phyloP scores from a whole-genome alignment of 2,113 vertebrate species.

The Lophochroa leadbeateri region DNA sequence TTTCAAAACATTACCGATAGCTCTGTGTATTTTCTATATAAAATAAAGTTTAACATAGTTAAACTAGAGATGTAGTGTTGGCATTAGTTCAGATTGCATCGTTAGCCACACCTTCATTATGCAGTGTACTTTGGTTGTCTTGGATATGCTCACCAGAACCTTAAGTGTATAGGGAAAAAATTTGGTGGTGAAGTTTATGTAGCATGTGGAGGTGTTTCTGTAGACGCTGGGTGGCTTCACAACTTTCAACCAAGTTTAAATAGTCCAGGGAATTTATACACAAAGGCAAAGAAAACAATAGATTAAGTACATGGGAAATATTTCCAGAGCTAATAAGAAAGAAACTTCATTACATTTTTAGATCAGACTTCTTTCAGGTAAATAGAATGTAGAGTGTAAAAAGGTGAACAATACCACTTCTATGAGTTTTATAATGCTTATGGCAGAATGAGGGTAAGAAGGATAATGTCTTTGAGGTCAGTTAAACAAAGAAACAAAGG shows the following conservation, averaged over 20 bases:
- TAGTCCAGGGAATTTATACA: background rate
- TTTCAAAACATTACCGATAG: background rate
- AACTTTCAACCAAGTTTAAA: background rate
- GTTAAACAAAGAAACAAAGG: background rate
- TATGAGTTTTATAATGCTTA: background rate
- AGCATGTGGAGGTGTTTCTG: background rate
- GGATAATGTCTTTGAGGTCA: background rate
- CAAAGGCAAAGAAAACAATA: background rate
- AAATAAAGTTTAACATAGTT: background rate
- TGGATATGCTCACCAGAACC: background rate
- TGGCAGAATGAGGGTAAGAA: background rate
- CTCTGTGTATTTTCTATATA: background rate
- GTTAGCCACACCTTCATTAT: background rate
- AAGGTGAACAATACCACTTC: background rate
- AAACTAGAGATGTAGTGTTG: background rate
- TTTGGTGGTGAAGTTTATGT: background rate
- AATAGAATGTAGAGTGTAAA: background rate
- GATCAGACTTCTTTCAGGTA: background rate
- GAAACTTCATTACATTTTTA: background rate
- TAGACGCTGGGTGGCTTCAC: background rate
- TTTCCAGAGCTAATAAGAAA: background rate
- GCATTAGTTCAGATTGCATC: background rate
- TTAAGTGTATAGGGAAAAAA: background rate
- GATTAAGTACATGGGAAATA: background rate
- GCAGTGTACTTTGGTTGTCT: background rate